Conservation (phyloP, 53 echinoderm and acorn worm genomes). For the Holothuria scabra region DNA sequence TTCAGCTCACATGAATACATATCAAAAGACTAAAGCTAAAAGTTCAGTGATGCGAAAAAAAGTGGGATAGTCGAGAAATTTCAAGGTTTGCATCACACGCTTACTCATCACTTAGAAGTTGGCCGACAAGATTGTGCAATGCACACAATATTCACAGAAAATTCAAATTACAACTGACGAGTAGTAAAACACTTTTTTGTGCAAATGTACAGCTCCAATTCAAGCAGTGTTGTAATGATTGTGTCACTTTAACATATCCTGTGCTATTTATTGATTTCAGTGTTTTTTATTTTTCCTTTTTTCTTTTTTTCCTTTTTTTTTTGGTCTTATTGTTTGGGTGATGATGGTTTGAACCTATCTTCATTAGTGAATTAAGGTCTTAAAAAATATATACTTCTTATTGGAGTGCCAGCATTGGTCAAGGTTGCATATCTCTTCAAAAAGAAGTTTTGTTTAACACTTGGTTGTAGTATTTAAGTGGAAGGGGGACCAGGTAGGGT, state of each 20-base stretch:
- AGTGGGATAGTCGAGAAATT: conserved; percentile 24
- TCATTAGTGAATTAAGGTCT: too few relatives aligned
- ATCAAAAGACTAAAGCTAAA: not conserved
- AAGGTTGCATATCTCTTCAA: too few relatives aligned
- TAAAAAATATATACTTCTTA: too few relatives aligned
- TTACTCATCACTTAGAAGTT: conserved; percentile 40
- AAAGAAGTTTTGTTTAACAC: too few relatives aligned
- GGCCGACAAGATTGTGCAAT: conserved; percentile 1
- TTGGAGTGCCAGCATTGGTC: too few relatives aligned
- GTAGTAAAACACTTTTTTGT: conserved; percentile 5
- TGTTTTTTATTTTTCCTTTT: conserved; percentile 10
- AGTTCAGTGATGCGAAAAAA: conserved; percentile 27
- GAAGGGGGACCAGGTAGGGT: too few relatives aligned
- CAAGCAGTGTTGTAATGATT: not conserved
- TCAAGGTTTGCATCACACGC: conserved; percentile 30
- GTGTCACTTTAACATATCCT: not conserved
- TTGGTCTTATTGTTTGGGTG: not conserved
- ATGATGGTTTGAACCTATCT: not conserved
- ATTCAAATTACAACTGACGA: not conserved
- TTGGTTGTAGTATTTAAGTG: too few relatives aligned
- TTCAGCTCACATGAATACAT: not conserved
- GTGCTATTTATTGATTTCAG: conserved; percentile 14
- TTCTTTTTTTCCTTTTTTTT: conserved; percentile 13
- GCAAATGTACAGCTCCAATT: not conserved
- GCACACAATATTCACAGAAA: not conserved